phyloP scores from a whole-genome alignment of 2,888 invertebrate species.

The Lacanobia wlatinum region DNA sequence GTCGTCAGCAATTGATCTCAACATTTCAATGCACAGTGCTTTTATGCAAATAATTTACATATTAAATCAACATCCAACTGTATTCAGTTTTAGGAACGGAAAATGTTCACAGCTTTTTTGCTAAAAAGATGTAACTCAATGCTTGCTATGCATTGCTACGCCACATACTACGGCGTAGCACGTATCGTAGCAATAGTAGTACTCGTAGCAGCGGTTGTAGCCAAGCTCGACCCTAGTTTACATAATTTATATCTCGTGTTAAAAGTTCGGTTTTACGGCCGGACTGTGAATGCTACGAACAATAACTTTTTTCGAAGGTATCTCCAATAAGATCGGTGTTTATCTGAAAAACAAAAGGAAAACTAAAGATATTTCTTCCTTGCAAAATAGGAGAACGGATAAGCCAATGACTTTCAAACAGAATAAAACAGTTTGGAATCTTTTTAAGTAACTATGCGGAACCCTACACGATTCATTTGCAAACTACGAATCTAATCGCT shows the following conservation, averaged over 20 bases:
- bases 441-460: neutral
- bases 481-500: slow-evolving; percentile 35
- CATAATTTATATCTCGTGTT: slow-evolving; percentile 1
- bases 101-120: neutral
- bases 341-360: neutral
- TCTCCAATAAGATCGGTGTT: neutral
- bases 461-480: neutral
- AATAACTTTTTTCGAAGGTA: neutral
- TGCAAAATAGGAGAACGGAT: neutral
- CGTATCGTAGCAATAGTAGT: neutral
- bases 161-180: slow-evolving; percentile 10
- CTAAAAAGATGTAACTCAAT: neutral
- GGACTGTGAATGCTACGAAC: neutral
- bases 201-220: neutral
- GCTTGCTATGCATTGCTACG: neutral
- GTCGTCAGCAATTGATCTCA: slow-evolving; percentile 18
- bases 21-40: slow-evolving; percentile 18
- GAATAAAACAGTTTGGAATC: neutral
- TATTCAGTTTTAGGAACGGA: slow-evolving; percentile 2
- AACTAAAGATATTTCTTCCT: neutral
- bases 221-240: neutral
- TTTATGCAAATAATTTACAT: slow-evolving; percentile 27
- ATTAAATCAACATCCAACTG: slow-evolving; percentile 15
- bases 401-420: neutral
- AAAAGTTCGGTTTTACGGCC: neutral